Percentiles rank a stretch among this genome's conserved stretches.
phyloP scores from a whole-genome alignment of 2,888 invertebrate genomes.

The Aelia acuminata region DNA sequence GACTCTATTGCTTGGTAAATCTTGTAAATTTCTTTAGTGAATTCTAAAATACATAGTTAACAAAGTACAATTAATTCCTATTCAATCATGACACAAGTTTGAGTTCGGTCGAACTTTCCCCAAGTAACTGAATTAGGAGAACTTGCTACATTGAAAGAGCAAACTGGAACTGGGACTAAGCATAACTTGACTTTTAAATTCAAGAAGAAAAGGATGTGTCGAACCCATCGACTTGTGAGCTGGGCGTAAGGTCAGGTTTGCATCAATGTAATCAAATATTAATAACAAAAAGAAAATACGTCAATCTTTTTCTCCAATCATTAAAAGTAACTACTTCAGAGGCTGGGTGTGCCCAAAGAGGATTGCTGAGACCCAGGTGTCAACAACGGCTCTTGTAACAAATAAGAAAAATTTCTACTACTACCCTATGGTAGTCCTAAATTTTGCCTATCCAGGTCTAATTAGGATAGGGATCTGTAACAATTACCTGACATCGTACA shows the following conservation, averaged over 20 bases:
- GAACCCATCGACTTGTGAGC: background rate
- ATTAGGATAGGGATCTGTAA: too few species aligned
- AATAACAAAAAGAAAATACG: too few species aligned
- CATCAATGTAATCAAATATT: too few species aligned
- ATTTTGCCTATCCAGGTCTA: too few species aligned
- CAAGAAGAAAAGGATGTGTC: background rate
- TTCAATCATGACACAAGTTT: background rate
- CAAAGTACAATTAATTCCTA: constrained; percentile 13
- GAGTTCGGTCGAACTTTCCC: background rate
- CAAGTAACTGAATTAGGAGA: background rate
- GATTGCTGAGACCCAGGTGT: too few species aligned
- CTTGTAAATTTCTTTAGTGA: background rate
- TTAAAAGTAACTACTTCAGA: too few species aligned
- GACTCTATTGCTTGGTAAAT: background rate
- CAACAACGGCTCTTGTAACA: too few species aligned
- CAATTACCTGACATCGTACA: too few species aligned
- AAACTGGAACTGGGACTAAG: background rate
- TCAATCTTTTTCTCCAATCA: too few species aligned
- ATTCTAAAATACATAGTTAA: background rate
- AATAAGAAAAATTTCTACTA: too few species aligned
- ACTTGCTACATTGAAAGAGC: background rate
- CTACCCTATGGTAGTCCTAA: too few species aligned
- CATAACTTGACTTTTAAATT: background rate
- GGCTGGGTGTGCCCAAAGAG: too few species aligned
- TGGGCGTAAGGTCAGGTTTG: background rate